Base-by-base conservation (phyloP, 2,797 vertebrate species). In the Echiichthys vipera region DNA sequence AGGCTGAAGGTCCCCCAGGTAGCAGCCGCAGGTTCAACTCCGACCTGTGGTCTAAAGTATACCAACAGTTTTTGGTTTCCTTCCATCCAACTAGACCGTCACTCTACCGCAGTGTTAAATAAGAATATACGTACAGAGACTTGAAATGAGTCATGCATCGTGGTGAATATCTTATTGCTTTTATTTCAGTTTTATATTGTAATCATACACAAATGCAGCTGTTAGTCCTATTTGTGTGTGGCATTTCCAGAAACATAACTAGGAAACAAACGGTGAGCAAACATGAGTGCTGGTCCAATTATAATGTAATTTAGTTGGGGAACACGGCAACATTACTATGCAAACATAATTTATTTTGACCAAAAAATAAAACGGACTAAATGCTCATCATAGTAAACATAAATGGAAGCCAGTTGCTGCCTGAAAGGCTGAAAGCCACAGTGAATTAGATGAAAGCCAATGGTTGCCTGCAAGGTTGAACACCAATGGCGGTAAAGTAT, bases 351-450 rank as follows among this genome's bases (percentile, higher is more conserved):
- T 15, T 14, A 56, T 14, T 39, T 24, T 8, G 3, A 6, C 36
- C 11, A 20, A 59, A 18, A 30, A 20, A 59, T 22, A 15, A 45
- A 45, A 45, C 3, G 2, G 39, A 29, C 39, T 22, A 20, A 29
- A 18, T 25, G 10, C 36, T n/a, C n/a, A n/a, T n/a, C 24, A 29
- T 29, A n/a, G 1, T 29, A 2, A 20, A n/a, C n/a, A n/a, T n/a
- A n/a, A 63, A 27, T 27, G 7, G 3, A 47, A 18, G 20, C 7
- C 12, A 36, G 59, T n/a, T 37, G 24, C 5, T 18, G 10, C 29
- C 5, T 1, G 2, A 15, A 18, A 5, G 2, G 39, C 5, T 0
- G 1, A 22, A 27, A 6, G 3, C 0, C 11, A 4, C n/a, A n/a
- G 6, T 29, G 0, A 29, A 32, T 11, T 29, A 18, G 7, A 27